Conservation (phyloP, 2,888 invertebrate genomes). For the Monochamus alternatus region DNA sequence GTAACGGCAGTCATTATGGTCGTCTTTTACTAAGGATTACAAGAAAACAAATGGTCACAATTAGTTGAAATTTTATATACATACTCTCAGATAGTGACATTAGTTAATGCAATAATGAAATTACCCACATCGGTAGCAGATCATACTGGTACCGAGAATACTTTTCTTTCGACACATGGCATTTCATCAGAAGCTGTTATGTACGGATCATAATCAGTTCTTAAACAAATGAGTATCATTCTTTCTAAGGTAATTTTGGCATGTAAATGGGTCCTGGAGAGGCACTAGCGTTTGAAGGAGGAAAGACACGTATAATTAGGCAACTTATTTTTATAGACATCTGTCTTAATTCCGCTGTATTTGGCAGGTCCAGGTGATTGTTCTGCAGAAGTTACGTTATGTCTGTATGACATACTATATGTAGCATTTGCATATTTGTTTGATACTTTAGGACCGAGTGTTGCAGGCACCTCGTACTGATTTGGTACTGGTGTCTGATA, state of each 20-base stretch:
- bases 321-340: conserved; percentile 60
- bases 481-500: conserved; percentile 75
- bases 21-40: too few species aligned
- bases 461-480: conserved; percentile 73
- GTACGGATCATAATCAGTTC: conserved; percentile 75
- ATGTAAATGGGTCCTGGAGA: conserved; percentile 62
- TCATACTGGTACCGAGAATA: too few species aligned
- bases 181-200: conserved; percentile 75
- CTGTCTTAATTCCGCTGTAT: conserved; percentile 60
- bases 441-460: conserved; percentile 73
- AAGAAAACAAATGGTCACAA: too few species aligned
- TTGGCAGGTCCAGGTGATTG: conserved; percentile 70
- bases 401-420: conserved; percentile 70
- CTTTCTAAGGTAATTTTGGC: conserved; percentile 56
- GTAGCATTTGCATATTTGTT: conserved; percentile 71
- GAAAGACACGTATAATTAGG: conserved; percentile 61
- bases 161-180: conserved; percentile 45
- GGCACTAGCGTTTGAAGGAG: conserved; percentile 44
- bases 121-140: too few species aligned
- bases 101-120: too few species aligned
- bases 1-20: too few species aligned
- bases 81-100: too few species aligned
- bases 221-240: conserved; percentile 76
- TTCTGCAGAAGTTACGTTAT: conserved; percentile 40
- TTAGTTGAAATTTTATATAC: too few species aligned